Conservation (phyloP, 2,113 vertebrate genomes). For the Heloderma charlesbogerti region DNA sequence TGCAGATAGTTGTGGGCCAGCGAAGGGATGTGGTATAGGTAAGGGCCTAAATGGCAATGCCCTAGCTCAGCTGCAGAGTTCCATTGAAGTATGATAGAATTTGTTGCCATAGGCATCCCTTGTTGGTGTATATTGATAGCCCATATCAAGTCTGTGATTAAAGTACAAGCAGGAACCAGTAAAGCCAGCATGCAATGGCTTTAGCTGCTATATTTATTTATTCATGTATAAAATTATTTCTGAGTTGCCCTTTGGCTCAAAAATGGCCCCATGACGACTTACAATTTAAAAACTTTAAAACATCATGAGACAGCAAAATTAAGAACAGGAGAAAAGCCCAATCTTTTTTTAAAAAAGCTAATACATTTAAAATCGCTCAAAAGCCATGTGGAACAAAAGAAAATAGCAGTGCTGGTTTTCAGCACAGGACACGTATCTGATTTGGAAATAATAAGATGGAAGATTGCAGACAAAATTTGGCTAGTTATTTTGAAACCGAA, state of each 20-base stretch:
- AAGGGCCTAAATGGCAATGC: slow-evolving; percentile 58
- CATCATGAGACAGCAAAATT: not conserved
- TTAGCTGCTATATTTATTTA: not conserved
- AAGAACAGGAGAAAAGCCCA: not conserved
- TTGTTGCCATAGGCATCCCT: not conserved
- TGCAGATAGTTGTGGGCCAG: not conserved
- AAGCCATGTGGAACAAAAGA: not conserved
- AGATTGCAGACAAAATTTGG: not conserved
- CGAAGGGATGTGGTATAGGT: slow-evolving; percentile 69
- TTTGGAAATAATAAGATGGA: not conserved
- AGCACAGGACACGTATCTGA: not conserved
- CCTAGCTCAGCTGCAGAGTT: not conserved
- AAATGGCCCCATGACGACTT: not conserved
- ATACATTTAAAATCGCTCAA: not conserved
- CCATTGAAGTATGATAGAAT: accelerated
- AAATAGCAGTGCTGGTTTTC: not conserved
- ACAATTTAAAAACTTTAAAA: not conserved
- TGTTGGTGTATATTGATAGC: not conserved
- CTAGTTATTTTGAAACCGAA: not conserved
- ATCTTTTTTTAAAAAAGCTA: no score
- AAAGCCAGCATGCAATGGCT: not conserved
- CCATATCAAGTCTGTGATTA: not conserved
- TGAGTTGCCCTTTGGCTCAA: not conserved
- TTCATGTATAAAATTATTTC: not conserved
- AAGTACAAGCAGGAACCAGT: not conserved